Evolutionary conservation across 2,797 vertebrate genomes (phyloP), one percentile per base, ranked within the genome.

Genomic region (Poecilia wingei): DNA sequence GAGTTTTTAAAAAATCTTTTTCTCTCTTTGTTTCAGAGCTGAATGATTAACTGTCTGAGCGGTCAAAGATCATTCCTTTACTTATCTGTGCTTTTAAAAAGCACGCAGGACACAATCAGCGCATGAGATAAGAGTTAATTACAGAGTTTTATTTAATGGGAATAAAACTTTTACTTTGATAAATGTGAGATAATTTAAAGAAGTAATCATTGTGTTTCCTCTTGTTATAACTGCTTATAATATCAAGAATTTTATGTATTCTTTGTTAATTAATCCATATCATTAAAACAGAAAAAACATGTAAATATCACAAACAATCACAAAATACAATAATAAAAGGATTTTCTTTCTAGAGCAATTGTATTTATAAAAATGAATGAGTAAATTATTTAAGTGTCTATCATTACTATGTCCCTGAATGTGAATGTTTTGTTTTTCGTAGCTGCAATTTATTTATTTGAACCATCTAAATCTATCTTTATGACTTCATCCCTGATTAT

Each of bases 11-110:
- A 31, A 61, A 31, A 10, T 33, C 14, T 33, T 64, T 64, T 64
- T 16, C 71, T 55, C 59, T 72, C 41, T 47, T 0, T 1, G 51
- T 64, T 25, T 20, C 2, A 13, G 33, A 57, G 82, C 89, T 95
- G 85, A 96, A 96, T 96, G 89, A 96, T 96, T 96, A 95, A 95
- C 95, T 64, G 80, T 85, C 77, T 85, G 77, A 79, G 80, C 78
- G 94, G 90, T 76, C 93, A 94, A 92, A 92, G 89, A 81, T 82
- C 64, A 81, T 59, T 87, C 75, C 78, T 28, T 88, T 47, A 71
- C 82, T 85, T 77, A 87, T 83, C 76, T 84, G 28, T 66, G 9
- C 59, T 8, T 31, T 33, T 57, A 22, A 16, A 78, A 57, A 36
- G 47, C 46, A 61, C 22, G 28, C 31, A 70, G 2, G 80, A 74